Base-by-base conservation (phyloP, 2,888 invertebrate genomes). In the Chorisops tibialis region DNA sequence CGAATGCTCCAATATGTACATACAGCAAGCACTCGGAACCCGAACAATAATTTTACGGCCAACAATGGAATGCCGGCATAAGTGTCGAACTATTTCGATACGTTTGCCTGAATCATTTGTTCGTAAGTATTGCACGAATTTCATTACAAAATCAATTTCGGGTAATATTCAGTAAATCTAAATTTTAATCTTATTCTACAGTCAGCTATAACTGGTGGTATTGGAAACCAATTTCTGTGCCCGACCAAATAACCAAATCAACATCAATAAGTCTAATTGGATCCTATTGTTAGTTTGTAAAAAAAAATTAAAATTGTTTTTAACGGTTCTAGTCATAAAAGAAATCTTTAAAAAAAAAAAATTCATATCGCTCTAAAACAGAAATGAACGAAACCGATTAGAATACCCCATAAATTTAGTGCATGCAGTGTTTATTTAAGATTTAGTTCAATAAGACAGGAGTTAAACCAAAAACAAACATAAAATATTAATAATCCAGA, bases 201-300 rank as follows among this genome's bases (percentile, higher is more conserved):
- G 88, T 88, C 70, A 87, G 84, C 79, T 88, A 87, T 74, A 88
- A 88, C 74, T 88, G 88, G 87, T 85, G 87, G 83, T 88, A 87
- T 70, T 88, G 87, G 87, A 81, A 85, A 70, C 87, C 87, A 24
- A 79, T 84, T 61, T 87, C 87, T 73, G 79, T 84, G 66, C 85
- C 87, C 50, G 80, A 81, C 65, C 78, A 81, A 74, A 84, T 80
- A 71, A 79, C 84, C 68, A 84, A 79, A 59, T 80, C 81, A 70
- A 80, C 75, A 63, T 81, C 84, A 61, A 80, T 88, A 65, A 83
- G 81, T 68, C 85, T 86, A 67, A 80, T 88, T 69, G 86, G 84
- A 67, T 87, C 87, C 16, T 87, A 84, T 71, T 88, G 87, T 74
- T 87, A 79, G 78, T 51, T 43, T 61, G 59, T 41, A 56, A 38